Percentiles rank a stretch among this genome's conserved stretches.
phyloP scores from a whole-genome alignment of 2,113 vertebrate species.

The Psilopsiagon aurifrons region DNA sequence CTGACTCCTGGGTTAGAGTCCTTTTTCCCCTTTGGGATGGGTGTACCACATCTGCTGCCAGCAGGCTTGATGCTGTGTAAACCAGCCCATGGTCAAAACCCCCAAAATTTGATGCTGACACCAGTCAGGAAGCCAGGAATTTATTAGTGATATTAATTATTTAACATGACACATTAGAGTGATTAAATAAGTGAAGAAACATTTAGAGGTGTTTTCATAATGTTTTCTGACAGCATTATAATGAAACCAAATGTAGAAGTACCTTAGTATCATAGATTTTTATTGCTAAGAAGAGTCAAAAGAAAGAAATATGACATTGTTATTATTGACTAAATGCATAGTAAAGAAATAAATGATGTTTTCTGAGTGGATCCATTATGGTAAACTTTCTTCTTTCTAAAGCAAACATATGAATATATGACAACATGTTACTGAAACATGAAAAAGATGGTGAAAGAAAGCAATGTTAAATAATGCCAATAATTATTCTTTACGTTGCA shows the following conservation, averaged over 20 bases:
- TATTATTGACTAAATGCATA: slow-evolving; percentile 30
- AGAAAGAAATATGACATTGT: slow-evolving; percentile 27
- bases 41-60: not conserved
- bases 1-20: not conserved
- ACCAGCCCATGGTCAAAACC: not conserved
- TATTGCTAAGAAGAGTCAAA: slow-evolving; percentile 29
- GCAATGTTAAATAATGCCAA: not conserved
- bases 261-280: not conserved
- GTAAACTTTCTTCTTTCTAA: slow-evolving; percentile 1
- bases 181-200: slow-evolving; percentile 14
- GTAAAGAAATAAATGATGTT: slow-evolving; percentile 14
- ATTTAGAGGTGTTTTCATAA: slow-evolving; percentile 45
- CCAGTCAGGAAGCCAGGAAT: not conserved
- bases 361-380: not conserved
- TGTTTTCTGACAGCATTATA: slow-evolving; percentile 42
- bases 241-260: slow-evolving; percentile 36
- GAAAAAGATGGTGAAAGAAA: not conserved
- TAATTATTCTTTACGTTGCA: not conserved
- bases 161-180: not conserved
- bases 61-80: not conserved
- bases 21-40: not conserved
- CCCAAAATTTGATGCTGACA: not conserved
- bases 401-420: not conserved
- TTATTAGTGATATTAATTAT: not conserved
- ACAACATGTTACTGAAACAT: not conserved